Percentiles rank a stretch among this genome's conserved stretches.
These are phyloP conservation scores for Drosophila athabasca DNA, from an alignment of 1,140 invertebrate genomes.

Conservation along the genomic window DNA sequence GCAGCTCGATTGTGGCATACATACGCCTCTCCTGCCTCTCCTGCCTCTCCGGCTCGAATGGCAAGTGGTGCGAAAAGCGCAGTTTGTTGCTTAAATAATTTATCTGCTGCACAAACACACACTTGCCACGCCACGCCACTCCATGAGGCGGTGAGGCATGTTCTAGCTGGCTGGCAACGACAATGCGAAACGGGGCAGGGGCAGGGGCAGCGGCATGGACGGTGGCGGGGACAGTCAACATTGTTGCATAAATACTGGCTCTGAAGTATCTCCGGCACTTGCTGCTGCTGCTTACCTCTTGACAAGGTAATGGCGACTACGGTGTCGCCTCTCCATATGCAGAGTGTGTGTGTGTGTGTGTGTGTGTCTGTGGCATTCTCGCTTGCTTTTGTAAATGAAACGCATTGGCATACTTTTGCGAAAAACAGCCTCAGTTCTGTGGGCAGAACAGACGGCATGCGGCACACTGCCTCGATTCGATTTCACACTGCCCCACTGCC, in stretches of 20 bases:
- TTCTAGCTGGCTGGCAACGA: conserved; percentile 28
- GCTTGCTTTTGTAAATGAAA: conserved; percentile 59
- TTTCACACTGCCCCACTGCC: too few species aligned
- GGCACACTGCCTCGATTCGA: too few species aligned
- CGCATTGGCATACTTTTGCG: conserved; percentile 50
- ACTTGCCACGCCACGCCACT: conserved; percentile 9
- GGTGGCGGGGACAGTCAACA: conserved; percentile 14
- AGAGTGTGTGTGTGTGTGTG: too few species aligned
- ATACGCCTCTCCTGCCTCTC: too few species aligned
- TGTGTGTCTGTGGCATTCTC: conserved; percentile 21
- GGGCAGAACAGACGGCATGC: conserved; percentile 9
- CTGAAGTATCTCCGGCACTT: conserved; percentile 12
- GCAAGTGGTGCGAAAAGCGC: conserved; percentile 44
- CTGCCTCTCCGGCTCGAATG: background rate
- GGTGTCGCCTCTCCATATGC: background rate
- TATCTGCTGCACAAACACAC: conserved; percentile 53
- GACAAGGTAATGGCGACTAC: conserved; percentile 39
- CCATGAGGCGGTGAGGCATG: conserved; percentile 28
- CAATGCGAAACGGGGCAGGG: background rate
- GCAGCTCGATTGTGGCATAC: background rate
- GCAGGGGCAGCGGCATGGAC: too few species aligned
- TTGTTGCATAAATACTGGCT: conserved; percentile 35
- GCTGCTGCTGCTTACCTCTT: conserved; percentile 10
- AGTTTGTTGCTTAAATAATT: conserved; percentile 78
- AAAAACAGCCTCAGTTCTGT: conserved; percentile 31